These are phyloP conservation scores for Leptinotarsa peninsularis DNA, from an alignment of 2,888 invertebrate genomes.

Conservation along the genomic window DNA sequence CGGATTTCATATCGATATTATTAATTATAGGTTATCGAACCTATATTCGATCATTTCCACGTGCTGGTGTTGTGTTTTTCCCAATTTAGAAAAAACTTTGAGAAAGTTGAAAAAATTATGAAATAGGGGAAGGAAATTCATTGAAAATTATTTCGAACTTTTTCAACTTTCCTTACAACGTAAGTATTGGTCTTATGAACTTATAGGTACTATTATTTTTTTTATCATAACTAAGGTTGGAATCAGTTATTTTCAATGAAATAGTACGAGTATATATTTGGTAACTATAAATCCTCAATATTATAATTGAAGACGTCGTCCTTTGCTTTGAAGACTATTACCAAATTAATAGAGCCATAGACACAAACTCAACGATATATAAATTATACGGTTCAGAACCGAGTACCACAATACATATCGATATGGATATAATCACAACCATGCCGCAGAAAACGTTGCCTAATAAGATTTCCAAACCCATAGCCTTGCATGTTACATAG, in stretches of 20 bases:
- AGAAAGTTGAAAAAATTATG: no score
- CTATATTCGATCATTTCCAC: no score
- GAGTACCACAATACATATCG: conserved; percentile 21
- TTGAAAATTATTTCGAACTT: no score
- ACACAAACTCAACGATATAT: conserved; percentile 11
- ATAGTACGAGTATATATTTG: background rate
- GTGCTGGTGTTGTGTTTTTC: no score
- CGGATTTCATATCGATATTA: no score
- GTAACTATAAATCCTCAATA: background rate
- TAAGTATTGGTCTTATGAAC: no score
- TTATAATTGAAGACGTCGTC: background rate
- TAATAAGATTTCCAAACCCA: conserved; percentile 43
- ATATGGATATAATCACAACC: conserved; percentile 22
- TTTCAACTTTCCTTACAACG: no score
- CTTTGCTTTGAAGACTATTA: background rate
- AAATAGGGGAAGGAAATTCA: no score
- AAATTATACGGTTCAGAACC: conserved; percentile 19
- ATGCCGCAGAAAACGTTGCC: conserved; percentile 30
- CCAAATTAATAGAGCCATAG: conserved; percentile 21
- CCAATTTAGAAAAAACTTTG: no score
- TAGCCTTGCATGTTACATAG: conserved; percentile 34
- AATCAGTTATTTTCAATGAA: background rate
- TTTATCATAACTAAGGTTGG: no score
- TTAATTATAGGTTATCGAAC: no score
- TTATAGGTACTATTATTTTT: no score